phyloP scores from a whole-genome alignment of 2,113 vertebrate species.

The Nerophis lumbriciformis region DNA sequence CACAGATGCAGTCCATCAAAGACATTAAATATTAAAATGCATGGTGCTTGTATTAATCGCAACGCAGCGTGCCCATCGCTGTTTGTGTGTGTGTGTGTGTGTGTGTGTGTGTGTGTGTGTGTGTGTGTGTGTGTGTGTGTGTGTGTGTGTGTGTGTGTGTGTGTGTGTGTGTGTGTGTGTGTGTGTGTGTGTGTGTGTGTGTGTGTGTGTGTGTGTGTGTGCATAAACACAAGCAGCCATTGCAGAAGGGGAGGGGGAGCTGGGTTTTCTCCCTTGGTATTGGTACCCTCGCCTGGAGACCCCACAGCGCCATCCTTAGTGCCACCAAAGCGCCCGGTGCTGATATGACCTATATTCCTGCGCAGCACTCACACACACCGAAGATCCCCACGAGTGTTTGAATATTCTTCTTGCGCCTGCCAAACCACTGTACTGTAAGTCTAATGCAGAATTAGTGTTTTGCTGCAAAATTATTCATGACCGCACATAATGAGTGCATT shows the following conservation, averaged over 20 bases:
- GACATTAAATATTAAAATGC: constrained; percentile 81
- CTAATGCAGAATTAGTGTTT: constrained; percentile 80
- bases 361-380: constrained; percentile 25
- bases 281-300: constrained; percentile 58
- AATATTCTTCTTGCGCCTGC: constrained; percentile 78
- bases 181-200: constrained; percentile 29
- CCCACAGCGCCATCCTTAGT: constrained; percentile 54
- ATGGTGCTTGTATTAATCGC: constrained; percentile 80
- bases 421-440: constrained; percentile 74
- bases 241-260: constrained; percentile 30
- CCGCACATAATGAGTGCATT: constrained; percentile 61
- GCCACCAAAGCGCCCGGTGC: constrained; percentile 56
- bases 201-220: constrained; percentile 25
- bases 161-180: constrained; percentile 29
- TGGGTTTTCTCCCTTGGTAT: constrained; percentile 45
- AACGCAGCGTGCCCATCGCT: constrained; percentile 38
- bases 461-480: constrained; percentile 76
- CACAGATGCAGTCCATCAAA: constrained; percentile 80
- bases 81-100: constrained; percentile 25
- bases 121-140: constrained; percentile 32
- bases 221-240: constrained; percentile 31
- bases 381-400: constrained; percentile 63
- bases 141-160: constrained; percentile 21
- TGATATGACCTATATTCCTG: constrained; percentile 75
- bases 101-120: constrained; percentile 28